Percentiles rank a stretch among this genome's conserved stretches.
These are phyloP conservation scores for Fissipunctia ypsillon DNA, from an alignment of 2,888 invertebrate genomes.

Conservation along the genomic window DNA sequence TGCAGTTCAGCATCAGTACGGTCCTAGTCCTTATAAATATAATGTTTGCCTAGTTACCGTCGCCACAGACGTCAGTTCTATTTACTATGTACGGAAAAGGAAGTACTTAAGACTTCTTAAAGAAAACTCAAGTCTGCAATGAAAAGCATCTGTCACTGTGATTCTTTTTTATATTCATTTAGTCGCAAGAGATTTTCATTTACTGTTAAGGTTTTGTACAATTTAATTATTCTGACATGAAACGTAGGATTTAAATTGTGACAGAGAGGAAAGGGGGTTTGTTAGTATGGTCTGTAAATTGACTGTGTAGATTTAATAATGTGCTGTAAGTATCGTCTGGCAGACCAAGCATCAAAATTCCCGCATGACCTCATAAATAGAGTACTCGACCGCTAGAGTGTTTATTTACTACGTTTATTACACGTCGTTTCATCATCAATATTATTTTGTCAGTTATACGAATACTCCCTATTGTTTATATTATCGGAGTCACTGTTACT, in stretches of 20 bases:
- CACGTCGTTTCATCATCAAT: neutral
- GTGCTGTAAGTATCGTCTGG: neutral
- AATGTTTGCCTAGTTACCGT: neutral
- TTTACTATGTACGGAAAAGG: slow-evolving; percentile 3
- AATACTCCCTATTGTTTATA: neutral
- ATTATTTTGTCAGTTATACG: slow-evolving; percentile 2
- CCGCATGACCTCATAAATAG: neutral
- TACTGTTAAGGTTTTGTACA: neutral
- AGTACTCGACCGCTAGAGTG: neutral
- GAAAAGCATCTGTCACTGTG: neutral
- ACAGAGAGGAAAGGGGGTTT: neutral
- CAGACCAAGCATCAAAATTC: slow-evolving; percentile 1
- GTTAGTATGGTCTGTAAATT: neutral
- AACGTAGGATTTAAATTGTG: neutral
- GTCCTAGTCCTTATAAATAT: slow-evolving; percentile 7
- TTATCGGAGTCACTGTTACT: neutral
- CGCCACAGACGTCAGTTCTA: neutral
- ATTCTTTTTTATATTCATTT: neutral
- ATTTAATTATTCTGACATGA: slow-evolving; percentile 1
- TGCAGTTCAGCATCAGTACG: neutral
- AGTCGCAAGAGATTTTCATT: slow-evolving; percentile 4
- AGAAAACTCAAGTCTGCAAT: slow-evolving; percentile 3
- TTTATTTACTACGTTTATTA: neutral
- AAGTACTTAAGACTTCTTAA: neutral
- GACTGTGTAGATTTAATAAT: slow-evolving; percentile 20